Percentiles rank a stretch among this genome's conserved stretches.
Conservation (phyloP, 1,140 invertebrate genomes). For the Leptopilina boulardi region DNA sequence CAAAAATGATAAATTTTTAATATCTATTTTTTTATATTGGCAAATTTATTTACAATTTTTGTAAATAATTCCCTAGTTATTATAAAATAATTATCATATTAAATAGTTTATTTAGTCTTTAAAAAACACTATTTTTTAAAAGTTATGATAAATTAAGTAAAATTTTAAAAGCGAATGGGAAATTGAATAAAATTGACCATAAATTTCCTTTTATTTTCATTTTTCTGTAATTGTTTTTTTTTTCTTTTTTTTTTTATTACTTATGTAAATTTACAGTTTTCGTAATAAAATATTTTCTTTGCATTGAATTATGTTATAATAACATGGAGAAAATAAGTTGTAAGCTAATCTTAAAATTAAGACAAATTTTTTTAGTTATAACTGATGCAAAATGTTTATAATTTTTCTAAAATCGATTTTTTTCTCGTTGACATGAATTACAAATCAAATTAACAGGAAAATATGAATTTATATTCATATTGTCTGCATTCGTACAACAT, state of each 20-base stretch:
- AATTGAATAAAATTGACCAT: no score
- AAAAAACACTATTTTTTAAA: no score
- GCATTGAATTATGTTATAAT: background rate
- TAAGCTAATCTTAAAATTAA: background rate
- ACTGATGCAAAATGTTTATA: background rate
- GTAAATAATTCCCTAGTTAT: no score
- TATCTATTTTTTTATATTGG: no score
- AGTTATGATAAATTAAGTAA: no score
- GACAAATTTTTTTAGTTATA: background rate
- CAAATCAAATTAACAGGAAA: background rate
- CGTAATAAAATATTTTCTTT: slow-evolving; percentile 24
- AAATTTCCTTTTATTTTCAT: no score
- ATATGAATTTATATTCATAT: background rate
- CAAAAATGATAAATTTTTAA: no score
- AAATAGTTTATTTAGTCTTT: no score
- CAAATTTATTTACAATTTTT: no score
- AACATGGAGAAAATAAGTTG: background rate
- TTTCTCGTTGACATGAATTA: background rate
- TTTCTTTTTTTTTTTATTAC: no score
- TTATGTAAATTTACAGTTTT: slow-evolving; percentile 19
- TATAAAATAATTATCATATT: no score
- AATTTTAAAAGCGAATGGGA: no score
- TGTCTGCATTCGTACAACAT: background rate
- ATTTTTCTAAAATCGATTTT: background rate
- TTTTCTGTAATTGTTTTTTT: background rate